Evolutionary conservation across 2,797 vertebrate species (phyloP), one percentile per base, ranked within the genome.

Genomic region (Sciaenops ocellatus): DNA sequence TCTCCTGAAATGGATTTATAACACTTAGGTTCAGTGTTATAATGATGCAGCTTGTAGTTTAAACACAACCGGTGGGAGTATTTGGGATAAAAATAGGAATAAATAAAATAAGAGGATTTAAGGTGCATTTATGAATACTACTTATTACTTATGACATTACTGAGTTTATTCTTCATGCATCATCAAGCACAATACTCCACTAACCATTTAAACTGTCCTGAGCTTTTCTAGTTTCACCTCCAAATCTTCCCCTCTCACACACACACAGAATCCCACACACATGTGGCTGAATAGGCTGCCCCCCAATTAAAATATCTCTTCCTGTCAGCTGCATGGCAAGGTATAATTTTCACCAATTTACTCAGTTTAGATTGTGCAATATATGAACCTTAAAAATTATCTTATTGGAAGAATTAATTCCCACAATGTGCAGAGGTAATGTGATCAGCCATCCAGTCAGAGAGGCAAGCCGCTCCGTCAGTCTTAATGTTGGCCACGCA

Each of bases 391-490:
- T 97, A 97, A 97, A 94, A 96, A 97, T 95, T 80, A 95, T 95
- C 97, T 97, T 96, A 97, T 97, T 97, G 96, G 96, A 97, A 96
- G 96, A 97, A 98, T 98, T 99, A 98, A 98, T 98, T 97, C 95
- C 96, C 96, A 97, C 96, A 96, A 96, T 96, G 95, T 89, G 92
- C 93, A 91, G 95, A 89, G 85, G 95, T 97, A 97, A 97, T 95
- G 95, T 95, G 97, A 95, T 97, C 96, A 95, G 90, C 96, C 97
- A 97, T 95, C 95, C 96, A 96, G 95, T 93, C 96, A 95, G 93
- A 94, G 94, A 93, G 92, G 94, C 89, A 93, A 93, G 93, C 95
- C 56, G 90, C 85, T 92, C 96, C 96, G 96, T 97, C 97, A 98
- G 94, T 98, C 97, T 98, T 97, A 97, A 97, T 98, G 96, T 96